A percentile compares a stretch with the other conserved stretches of the same genome.
Conservation (phyloP, 2,797 vertebrate genomes). For the Rhinella marina region DNA sequence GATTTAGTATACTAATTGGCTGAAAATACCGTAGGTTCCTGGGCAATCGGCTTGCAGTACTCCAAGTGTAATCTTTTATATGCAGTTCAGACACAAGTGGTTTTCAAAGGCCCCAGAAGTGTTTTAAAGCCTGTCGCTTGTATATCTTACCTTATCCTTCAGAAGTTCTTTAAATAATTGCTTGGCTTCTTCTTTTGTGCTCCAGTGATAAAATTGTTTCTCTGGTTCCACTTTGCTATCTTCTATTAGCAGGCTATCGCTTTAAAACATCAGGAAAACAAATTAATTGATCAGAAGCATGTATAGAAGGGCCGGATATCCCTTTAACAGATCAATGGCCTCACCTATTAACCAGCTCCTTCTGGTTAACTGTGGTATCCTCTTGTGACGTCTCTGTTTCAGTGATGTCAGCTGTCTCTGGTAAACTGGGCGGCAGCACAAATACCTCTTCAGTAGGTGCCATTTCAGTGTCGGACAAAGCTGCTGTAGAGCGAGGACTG, state of each 20-base stretch:
- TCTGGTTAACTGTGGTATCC: conserved; percentile 61
- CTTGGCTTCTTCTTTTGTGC: conserved; percentile 75
- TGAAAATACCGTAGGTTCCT: too few species aligned
- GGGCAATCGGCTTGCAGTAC: too few species aligned
- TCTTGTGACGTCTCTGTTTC: conserved; percentile 61
- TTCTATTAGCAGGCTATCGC: conserved; percentile 67
- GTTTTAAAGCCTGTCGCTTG: not conserved
- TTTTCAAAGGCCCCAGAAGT: too few species aligned
- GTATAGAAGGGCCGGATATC: too few species aligned
- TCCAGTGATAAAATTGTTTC: conserved; percentile 68
- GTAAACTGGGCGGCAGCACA: conserved; percentile 62
- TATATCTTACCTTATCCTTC: conserved; percentile 72
- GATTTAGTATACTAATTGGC: too few species aligned
- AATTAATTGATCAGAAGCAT: not conserved
- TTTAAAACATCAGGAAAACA: conserved; percentile 43
- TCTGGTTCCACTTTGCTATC: conserved; percentile 65
- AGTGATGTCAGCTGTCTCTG: conserved; percentile 14
- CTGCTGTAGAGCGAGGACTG: conserved; percentile 64
- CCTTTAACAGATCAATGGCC: not conserved
- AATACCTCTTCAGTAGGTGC: conserved; percentile 47
- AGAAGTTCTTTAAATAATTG: conserved; percentile 76
- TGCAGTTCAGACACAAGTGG: too few species aligned
- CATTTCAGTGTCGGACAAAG: conserved; percentile 65
- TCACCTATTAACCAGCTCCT: conserved; percentile 70
- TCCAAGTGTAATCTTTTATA: too few species aligned